Evolutionary conservation across 1,140 invertebrate species (phyloP), one percentile per base, ranked within the genome.

Genomic region (Hypsibius dujardini): DNA sequence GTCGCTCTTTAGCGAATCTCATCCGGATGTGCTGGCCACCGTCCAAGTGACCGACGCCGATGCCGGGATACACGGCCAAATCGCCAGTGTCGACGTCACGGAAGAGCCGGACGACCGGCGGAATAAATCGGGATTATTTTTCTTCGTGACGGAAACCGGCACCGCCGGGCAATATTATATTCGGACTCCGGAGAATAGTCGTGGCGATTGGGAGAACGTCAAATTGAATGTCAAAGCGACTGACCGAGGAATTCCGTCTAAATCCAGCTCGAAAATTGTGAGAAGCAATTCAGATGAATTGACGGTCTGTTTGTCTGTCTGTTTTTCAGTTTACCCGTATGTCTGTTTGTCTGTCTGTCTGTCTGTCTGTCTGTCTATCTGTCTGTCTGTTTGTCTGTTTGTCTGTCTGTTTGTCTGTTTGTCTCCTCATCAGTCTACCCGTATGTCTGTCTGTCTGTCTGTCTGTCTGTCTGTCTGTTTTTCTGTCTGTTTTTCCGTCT

Each of bases 21-120:
- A 88, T 74, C 85, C 87, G 0, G 86, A 90, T 75, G 88, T 92
- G 70, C 95, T 92, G 77, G 92, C 92, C 0, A 91, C 95, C 59
- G 85, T 96, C 1, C 84, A 85, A 40, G 88, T 93, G 0, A 83
- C 84, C 14, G 92, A 96, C 77, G 81, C 84, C 28, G 93, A 97
- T 79, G 79, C 81, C 47, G 92, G 91, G 0, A 47, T 72, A 40
- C 75, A 77, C 59, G 93, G 92, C 0, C 82, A 88, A 75, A 89
- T 95, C 47, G 84, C 84, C 12, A 83, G 82, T 59, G 81, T 96
- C n/a, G 87, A 90, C 74, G 94, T 96, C 72, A 85, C 90, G 2
- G 87, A 88, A 67, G 91, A 90, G 50, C 7, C 7, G 50, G 50
- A 56, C 50, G 12, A 67, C 45, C 12, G 45, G 12, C 12, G 12